These are phyloP conservation scores for Andricus grossulariae DNA, from an alignment of 1,140 invertebrate genomes.

Conservation along the genomic window DNA sequence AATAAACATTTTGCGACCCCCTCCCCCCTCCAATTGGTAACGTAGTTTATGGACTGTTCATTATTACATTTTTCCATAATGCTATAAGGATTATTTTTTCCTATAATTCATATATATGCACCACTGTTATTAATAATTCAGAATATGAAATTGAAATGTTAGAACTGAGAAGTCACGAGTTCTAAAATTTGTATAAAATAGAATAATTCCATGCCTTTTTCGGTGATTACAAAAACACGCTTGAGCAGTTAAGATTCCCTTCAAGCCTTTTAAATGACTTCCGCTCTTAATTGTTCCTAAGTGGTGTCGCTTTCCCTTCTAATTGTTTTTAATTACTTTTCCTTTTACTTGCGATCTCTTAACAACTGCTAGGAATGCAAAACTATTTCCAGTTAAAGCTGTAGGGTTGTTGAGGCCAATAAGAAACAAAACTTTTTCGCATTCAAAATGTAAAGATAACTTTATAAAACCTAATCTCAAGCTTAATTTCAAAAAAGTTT, in stretches of 20 bases:
- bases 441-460: not conserved
- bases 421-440: not conserved
- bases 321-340: conserved; percentile 20
- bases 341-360: not conserved
- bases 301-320: not conserved
- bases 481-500: too few species aligned
- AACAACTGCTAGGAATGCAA: not conserved
- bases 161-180: too few species aligned
- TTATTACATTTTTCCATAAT: too few species aligned
- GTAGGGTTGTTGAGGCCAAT: not conserved
- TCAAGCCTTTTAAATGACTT: not conserved
- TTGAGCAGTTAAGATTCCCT: conserved; percentile 2
- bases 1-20: too few species aligned
- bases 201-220: not conserved
- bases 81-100: too few species aligned
- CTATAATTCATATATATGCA: too few species aligned
- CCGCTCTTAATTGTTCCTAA: not conserved
- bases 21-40: too few species aligned
- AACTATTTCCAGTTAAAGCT: not conserved
- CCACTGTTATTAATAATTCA: too few species aligned
- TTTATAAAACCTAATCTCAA: too few species aligned
- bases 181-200: too few species aligned
- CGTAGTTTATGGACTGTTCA: too few species aligned
- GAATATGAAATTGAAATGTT: too few species aligned
- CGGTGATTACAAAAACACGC: not conserved